A percentile compares a stretch with the other conserved stretches of the same genome.
Evolutionary conservation across 2,888 invertebrate genomes (phyloP).

Genomic region (Philaethria dido): DNA sequence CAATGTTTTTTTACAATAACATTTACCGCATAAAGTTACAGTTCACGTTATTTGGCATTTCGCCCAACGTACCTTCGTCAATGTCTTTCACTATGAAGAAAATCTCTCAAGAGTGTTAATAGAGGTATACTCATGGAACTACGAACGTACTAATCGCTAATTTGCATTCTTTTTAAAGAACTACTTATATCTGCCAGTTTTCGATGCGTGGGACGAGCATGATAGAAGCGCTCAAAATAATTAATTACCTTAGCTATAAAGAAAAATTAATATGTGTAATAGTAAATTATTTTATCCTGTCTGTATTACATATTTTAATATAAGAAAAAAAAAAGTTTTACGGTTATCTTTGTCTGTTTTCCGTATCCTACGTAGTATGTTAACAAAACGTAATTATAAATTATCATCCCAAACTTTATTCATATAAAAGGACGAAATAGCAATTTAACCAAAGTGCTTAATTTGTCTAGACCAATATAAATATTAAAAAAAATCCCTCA

Average conservation of each 20-base stretch:
- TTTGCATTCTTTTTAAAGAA: constrained; percentile 35
- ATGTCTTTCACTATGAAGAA: constrained; percentile 56
- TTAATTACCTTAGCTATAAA: constrained; percentile 1
- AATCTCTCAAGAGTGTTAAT: constrained; percentile 59
- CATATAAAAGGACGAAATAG: no score
- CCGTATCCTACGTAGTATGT: no score
- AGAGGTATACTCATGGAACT: constrained; percentile 49
- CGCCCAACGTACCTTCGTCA: constrained; percentile 60
- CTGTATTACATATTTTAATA: background rate
- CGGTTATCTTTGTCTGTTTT: background rate
- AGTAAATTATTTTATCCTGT: background rate
- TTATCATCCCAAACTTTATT: no score
- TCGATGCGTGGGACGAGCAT: constrained; percentile 27
- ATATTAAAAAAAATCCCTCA: no score
- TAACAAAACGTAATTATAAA: no score
- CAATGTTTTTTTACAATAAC: background rate
- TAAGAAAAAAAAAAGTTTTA: no score
- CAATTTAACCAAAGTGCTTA: no score
- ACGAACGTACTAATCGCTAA: constrained; percentile 39
- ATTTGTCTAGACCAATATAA: no score
- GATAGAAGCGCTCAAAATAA: constrained; percentile 22
- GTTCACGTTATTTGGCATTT: constrained; percentile 56
- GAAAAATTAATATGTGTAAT: background rate
- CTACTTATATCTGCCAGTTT: constrained; percentile 28
- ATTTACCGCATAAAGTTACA: background rate